Percentiles rank a stretch among this genome's conserved stretches.
These are phyloP conservation scores for Gymnocephalus cernua DNA, from an alignment of 2,113 vertebrate genomes.

Conservation along the genomic window DNA sequence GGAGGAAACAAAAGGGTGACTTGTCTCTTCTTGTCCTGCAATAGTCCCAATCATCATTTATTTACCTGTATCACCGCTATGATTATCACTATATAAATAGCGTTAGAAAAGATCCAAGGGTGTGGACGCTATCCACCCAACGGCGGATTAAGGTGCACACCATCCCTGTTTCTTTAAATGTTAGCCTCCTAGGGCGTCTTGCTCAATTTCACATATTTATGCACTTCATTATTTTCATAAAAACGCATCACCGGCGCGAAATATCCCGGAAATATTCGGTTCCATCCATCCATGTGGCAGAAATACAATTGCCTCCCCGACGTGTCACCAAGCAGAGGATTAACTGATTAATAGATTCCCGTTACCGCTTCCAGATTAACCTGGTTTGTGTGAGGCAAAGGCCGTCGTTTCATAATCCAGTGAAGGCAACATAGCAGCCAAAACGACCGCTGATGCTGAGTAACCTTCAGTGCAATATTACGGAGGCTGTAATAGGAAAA, in stretches of 20 bases:
- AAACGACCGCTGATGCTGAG: constrained; percentile 33
- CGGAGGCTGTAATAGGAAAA: not conserved
- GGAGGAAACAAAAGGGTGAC: not conserved
- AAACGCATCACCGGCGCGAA: not conserved
- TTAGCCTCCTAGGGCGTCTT: constrained; percentile 12
- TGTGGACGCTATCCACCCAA: constrained; percentile 27
- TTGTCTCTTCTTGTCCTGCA: not conserved
- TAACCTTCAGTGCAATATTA: constrained; percentile 32
- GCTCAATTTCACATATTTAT: not conserved
- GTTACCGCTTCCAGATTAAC: constrained; percentile 61
- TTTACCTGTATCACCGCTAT: not conserved
- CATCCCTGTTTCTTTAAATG: constrained; percentile 2
- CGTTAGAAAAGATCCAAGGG: not conserved
- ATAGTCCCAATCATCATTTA: not conserved
- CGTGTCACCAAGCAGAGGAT: constrained; percentile 37
- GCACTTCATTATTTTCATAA: not conserved
- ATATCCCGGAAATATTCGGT: not conserved
- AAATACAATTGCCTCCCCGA: not conserved
- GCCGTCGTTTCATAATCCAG: constrained; percentile 48
- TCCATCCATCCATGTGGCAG: constrained; percentile 7
- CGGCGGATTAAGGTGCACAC: constrained; percentile 37
- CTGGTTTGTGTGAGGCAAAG: constrained; percentile 41
- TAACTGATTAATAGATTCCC: constrained; percentile 70
- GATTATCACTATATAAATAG: not conserved
- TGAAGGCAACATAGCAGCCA: constrained; percentile 37